phyloP scores from a whole-genome alignment of 1,140 invertebrate species.

The Orius laevigatus region DNA sequence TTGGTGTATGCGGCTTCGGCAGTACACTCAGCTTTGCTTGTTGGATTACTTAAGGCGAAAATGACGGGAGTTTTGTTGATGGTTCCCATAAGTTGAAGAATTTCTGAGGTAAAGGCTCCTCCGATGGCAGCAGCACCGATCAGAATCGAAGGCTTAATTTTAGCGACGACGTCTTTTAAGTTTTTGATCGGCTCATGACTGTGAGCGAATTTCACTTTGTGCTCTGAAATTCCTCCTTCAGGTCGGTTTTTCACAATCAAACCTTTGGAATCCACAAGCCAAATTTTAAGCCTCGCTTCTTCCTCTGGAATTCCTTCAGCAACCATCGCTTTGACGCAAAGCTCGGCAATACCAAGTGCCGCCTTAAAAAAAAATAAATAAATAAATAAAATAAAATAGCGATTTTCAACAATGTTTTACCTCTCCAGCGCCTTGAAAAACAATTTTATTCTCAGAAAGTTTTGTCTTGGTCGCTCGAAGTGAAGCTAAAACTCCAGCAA shows the following conservation, averaged over 20 bases:
- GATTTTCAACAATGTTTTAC: conserved; percentile 28
- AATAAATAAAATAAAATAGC: conserved; percentile 2
- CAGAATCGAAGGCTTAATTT: conserved; percentile 64
- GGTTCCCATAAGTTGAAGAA: conserved; percentile 65
- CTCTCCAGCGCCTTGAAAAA: conserved; percentile 88
- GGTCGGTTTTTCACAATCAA: conserved; percentile 62
- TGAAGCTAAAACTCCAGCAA: conserved; percentile 78
- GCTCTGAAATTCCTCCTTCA: conserved; percentile 51
- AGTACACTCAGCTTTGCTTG: conserved; percentile 92
- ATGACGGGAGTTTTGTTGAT: conserved; percentile 68
- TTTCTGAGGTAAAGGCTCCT: conserved; percentile 69
- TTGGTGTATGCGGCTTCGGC: conserved; percentile 78
- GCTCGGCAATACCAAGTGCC: conserved; percentile 67
- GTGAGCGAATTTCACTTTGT: conserved; percentile 63
- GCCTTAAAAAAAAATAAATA: conserved; percentile 35
- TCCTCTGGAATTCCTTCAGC: conserved; percentile 53
- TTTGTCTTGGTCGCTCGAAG: conserved; percentile 56
- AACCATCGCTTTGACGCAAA: conserved; percentile 77
- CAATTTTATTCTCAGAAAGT: conserved; percentile 62
- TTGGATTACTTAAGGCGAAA: conserved; percentile 94
- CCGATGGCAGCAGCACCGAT: conserved; percentile 72
- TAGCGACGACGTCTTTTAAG: conserved; percentile 57
- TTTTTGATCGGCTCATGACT: conserved; percentile 46
- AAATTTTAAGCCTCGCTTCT: conserved; percentile 56
- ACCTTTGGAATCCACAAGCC: conserved; percentile 53